Conservation (phyloP, 2,888 invertebrate species). For the Brenthis hecate region DNA sequence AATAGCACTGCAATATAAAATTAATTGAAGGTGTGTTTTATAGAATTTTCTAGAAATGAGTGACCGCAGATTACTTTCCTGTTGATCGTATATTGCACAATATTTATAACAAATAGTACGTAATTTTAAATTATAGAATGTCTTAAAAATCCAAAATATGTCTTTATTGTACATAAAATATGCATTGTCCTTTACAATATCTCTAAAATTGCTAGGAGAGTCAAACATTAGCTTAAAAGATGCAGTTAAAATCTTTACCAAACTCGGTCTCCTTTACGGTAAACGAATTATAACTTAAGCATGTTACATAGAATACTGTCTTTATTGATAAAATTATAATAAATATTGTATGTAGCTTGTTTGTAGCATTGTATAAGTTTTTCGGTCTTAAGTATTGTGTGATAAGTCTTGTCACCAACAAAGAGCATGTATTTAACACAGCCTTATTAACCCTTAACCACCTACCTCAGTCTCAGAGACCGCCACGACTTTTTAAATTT, state of each 20-base stretch:
- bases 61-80: slow-evolving; percentile 27
- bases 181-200: neutral
- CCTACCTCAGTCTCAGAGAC: too few relatives aligned
- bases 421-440: too few relatives aligned
- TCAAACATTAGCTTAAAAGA: neutral
- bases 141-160: too few relatives aligned
- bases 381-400: too few relatives aligned
- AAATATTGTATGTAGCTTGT: too few relatives aligned
- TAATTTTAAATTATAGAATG: too few relatives aligned
- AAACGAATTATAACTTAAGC: neutral
- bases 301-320: neutral
- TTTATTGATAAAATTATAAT: too few relatives aligned
- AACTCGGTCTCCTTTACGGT: neutral
- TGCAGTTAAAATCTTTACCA: neutral
- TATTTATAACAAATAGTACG: slow-evolving; percentile 36
- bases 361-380: too few relatives aligned
- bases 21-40: slow-evolving; percentile 43
- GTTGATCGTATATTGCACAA: slow-evolving; percentile 30
- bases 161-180: too few relatives aligned
- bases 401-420: too few relatives aligned
- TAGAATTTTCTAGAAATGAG: slow-evolving; percentile 41
- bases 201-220: neutral
- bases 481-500: too few relatives aligned
- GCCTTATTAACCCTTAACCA: too few relatives aligned
- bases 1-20: slow-evolving; percentile 44